Conservation (phyloP, 2,888 invertebrate genomes). For the Incurvaria masculella region DNA sequence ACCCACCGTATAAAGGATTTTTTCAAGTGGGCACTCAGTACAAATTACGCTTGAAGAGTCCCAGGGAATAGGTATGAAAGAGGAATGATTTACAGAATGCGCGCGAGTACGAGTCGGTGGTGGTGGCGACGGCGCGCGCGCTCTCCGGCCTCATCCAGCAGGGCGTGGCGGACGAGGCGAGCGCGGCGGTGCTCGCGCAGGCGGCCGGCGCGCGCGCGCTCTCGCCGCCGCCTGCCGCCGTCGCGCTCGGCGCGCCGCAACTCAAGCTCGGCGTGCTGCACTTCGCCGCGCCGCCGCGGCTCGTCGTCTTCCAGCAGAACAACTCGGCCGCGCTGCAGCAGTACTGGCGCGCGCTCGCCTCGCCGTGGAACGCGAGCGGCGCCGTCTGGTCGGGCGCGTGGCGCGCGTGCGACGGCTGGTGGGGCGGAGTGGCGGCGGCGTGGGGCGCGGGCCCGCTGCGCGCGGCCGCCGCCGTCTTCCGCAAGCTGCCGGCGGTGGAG, state of each 20-base stretch:
- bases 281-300: conserved; percentile 36
- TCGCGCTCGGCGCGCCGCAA: conserved; percentile 49
- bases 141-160: conserved; percentile 45
- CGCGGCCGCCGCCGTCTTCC: conserved; percentile 61
- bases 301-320: conserved; percentile 47
- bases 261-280: conserved; percentile 48
- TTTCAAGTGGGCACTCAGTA: no score
- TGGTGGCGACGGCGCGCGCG: conserved; percentile 42
- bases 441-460: conserved; percentile 37
- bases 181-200: conserved; percentile 40
- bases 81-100: conserved; percentile 40
- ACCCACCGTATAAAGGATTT: no score
- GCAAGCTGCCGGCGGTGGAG: conserved; percentile 63
- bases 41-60: no score
- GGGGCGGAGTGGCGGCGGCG: conserved; percentile 48
- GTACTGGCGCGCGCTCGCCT: conserved; percentile 54
- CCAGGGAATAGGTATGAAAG: no score
- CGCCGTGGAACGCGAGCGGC: conserved; percentile 45
- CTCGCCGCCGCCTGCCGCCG: conserved; percentile 40
- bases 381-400: conserved; percentile 48
- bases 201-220: conserved; percentile 41
- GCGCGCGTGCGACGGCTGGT: conserved; percentile 48
- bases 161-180: conserved; percentile 37
- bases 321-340: conserved; percentile 47
- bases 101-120: conserved; percentile 43